A percentile compares a stretch with the other conserved stretches of the same genome.
Evolutionary conservation across 2,797 vertebrate species (phyloP).

Genomic region (Notolabrus celidotus): DNA sequence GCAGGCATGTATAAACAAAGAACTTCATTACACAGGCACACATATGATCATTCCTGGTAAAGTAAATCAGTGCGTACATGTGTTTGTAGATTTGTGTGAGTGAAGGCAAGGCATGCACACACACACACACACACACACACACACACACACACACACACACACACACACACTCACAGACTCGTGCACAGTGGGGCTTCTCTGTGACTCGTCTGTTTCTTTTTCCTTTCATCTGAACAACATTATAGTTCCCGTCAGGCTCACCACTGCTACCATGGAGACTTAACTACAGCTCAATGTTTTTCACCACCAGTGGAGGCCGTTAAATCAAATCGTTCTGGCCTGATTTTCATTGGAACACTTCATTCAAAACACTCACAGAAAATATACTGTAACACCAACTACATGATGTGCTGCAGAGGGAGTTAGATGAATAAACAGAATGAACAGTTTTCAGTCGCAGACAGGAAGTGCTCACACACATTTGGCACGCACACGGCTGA

Average conservation of each 20-base stretch:
- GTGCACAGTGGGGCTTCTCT: slow-evolving; percentile 5
- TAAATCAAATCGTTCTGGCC: slow-evolving; percentile 6
- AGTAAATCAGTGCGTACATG: no score
- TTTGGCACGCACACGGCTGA: slow-evolving; percentile 21
- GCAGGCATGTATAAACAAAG: neutral
- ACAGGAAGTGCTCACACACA: slow-evolving; percentile 8
- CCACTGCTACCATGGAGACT: slow-evolving; percentile 52
- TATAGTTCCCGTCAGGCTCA: slow-evolving; percentile 42
- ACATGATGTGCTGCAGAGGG: neutral
- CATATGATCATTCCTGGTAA: neutral
- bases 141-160: neutral
- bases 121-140: neutral
- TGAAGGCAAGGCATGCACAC: no score
- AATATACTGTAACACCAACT: neutral
- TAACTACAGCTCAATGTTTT: slow-evolving; percentile 32
- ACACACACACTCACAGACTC: slow-evolving; percentile 17
- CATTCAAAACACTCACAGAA: slow-evolving; percentile 5
- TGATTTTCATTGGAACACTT: slow-evolving; percentile 20
- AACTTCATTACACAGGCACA: neutral
- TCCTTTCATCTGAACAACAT: slow-evolving; percentile 58
- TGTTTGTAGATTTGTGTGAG: no score
- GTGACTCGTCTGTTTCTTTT: slow-evolving; percentile 35
- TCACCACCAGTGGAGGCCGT: slow-evolving; percentile 9
- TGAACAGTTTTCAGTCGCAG: neutral
- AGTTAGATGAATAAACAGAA: slow-evolving; percentile 6